Percentiles rank a stretch among this genome's conserved stretches.
Conservation (phyloP, 2,797 vertebrate species). For the Xerus rutilus region DNA sequence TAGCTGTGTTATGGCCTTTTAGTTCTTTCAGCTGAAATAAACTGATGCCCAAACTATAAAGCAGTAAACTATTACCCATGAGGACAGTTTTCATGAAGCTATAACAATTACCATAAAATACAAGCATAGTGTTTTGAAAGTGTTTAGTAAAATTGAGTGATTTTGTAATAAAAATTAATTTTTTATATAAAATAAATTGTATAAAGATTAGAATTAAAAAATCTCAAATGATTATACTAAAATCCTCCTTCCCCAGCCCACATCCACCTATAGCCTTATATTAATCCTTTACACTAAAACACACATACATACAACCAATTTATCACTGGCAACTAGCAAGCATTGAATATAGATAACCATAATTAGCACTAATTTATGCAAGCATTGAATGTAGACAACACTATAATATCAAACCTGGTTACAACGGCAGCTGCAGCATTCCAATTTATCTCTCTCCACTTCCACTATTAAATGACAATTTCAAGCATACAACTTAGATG, state of each 20-base stretch:
- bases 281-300: background rate
- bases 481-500: background rate
- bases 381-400: background rate
- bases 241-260: background rate
- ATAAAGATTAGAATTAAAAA: background rate
- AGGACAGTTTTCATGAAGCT: slow-evolving; percentile 9
- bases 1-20: slow-evolving; percentile 56
- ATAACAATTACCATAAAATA: background rate
- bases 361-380: background rate
- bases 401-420: background rate
- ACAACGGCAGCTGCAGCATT: background rate
- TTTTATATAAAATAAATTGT: background rate
- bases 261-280: rapidly evolving
- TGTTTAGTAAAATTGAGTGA: slow-evolving; percentile 15
- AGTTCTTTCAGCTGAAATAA: slow-evolving; percentile 65
- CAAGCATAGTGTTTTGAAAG: background rate
- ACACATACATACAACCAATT: background rate
- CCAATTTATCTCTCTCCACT: background rate
- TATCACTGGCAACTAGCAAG: background rate
- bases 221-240: background rate
- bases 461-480: background rate
- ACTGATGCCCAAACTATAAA: slow-evolving; percentile 23
- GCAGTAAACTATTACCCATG: slow-evolving; percentile 17
- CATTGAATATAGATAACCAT: background rate
- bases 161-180: slow-evolving; percentile 25